Conservation (phyloP, 2,113 vertebrate genomes). For the Orcinus orca region DNA sequence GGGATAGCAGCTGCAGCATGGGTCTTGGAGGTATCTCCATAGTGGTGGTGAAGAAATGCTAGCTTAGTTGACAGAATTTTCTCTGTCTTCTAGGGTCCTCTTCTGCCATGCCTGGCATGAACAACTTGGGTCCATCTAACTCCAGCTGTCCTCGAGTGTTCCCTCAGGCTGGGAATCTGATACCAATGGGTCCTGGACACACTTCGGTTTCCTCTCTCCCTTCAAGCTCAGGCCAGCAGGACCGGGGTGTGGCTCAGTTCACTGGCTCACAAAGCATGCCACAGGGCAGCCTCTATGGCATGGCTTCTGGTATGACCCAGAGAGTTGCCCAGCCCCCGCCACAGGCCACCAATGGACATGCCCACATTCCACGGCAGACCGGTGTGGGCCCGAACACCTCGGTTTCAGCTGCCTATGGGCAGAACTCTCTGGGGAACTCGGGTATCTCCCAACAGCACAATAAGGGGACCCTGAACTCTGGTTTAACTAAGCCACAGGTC, state of each 20-base stretch:
- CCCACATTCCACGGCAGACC: slow-evolving; percentile 86
- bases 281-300: slow-evolving; percentile 87
- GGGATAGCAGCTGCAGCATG: not conserved
- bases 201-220: slow-evolving; percentile 83
- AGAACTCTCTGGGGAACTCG: slow-evolving; percentile 86
- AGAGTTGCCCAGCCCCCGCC: slow-evolving; percentile 82
- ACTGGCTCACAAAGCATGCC: slow-evolving; percentile 87
- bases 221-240: slow-evolving; percentile 85
- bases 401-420: slow-evolving; percentile 87
- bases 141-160: slow-evolving; percentile 91
- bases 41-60: not conserved
- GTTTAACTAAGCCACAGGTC: slow-evolving; percentile 90
- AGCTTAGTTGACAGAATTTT: not conserved
- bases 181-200: slow-evolving; percentile 89
- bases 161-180: slow-evolving; percentile 90
- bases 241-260: slow-evolving; percentile 89
- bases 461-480: slow-evolving; percentile 87
- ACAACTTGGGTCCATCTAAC: slow-evolving; percentile 87
- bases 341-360: slow-evolving; percentile 82
- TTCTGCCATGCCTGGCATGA: slow-evolving; percentile 87
- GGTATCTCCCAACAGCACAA: slow-evolving; percentile 85
- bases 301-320: slow-evolving; percentile 84
- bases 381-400: slow-evolving; percentile 78
- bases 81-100: slow-evolving; percentile 86
- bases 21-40: not conserved